A percentile compares a stretch with the other conserved stretches of the same genome.
phyloP scores from a whole-genome alignment of 2,113 vertebrate genomes.

The Burhinus oedicnemus region DNA sequence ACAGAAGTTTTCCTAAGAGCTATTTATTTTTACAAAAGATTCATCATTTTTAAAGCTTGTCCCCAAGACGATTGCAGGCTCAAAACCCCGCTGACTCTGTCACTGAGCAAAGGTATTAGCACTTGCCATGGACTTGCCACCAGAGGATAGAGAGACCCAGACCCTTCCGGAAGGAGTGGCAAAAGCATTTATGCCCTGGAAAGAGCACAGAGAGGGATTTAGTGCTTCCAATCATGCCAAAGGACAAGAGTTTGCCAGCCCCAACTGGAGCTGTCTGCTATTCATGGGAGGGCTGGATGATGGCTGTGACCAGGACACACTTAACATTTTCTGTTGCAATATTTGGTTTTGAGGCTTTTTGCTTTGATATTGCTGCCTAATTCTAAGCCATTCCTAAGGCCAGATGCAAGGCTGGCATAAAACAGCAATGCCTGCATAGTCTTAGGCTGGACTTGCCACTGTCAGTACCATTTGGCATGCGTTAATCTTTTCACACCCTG shows the following conservation, averaged over 20 bases:
- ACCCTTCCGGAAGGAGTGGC: neutral
- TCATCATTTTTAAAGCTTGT: neutral
- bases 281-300: neutral
- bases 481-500: neutral
- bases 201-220: neutral
- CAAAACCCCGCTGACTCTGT: neutral
- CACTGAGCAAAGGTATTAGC: neutral
- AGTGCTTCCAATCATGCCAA: neutral
- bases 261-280: neutral
- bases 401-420: neutral
- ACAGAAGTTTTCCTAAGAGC: neutral
- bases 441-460: neutral
- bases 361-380: neutral
- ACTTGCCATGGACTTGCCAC: neutral
- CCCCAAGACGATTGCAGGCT: neutral
- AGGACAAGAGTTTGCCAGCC: neutral
- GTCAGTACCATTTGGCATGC: neutral
- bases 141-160: neutral
- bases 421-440: neutral
- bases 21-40: neutral
- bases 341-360: neutral
- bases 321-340: neutral
- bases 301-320: neutral
- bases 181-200: neutral
- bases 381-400: neutral